Evolutionary conservation across 2,888 invertebrate species (phyloP).

Genomic region (Luperina testacea): DNA sequence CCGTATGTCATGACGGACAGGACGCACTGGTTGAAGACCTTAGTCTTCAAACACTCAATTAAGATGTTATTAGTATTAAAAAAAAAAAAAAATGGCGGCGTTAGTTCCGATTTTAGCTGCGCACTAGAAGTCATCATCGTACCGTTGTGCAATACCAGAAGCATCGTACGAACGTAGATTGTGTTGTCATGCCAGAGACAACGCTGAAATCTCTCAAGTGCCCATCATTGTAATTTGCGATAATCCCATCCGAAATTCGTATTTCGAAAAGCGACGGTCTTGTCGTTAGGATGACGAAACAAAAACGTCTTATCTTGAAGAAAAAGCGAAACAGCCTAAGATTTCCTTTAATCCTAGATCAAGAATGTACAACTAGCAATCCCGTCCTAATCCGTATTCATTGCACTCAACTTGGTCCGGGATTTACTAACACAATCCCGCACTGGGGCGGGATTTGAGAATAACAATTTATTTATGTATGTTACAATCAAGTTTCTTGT

Average conservation of each 20-base stretch:
- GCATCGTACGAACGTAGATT: background rate
- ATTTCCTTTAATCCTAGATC: slow-evolving; percentile 10
- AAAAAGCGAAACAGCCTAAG: background rate
- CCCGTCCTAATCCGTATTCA: slow-evolving; percentile 44
- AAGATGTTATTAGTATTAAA: too few relatives aligned
- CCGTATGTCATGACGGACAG: too few relatives aligned
- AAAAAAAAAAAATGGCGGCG: background rate
- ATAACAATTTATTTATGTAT: slow-evolving; percentile 45
- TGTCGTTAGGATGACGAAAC: background rate
- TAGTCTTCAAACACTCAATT: too few relatives aligned
- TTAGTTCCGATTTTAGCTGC: background rate
- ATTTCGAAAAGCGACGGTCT: too few relatives aligned
- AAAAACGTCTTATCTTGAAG: background rate
- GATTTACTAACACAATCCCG: slow-evolving; percentile 45
- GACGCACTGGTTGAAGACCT: too few relatives aligned
- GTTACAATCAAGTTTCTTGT: slow-evolving; percentile 41
- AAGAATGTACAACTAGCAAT: slow-evolving; percentile 32
- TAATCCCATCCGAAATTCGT: background rate
- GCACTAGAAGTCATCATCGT: background rate
- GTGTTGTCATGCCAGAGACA: background rate
- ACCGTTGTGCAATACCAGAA: background rate
- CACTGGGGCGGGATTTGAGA: slow-evolving; percentile 14
- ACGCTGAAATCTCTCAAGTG: background rate
- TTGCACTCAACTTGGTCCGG: slow-evolving; percentile 33
- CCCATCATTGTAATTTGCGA: too few relatives aligned